phyloP scores from a whole-genome alignment of 2,797 vertebrate species.

The Valencia hispanica region DNA sequence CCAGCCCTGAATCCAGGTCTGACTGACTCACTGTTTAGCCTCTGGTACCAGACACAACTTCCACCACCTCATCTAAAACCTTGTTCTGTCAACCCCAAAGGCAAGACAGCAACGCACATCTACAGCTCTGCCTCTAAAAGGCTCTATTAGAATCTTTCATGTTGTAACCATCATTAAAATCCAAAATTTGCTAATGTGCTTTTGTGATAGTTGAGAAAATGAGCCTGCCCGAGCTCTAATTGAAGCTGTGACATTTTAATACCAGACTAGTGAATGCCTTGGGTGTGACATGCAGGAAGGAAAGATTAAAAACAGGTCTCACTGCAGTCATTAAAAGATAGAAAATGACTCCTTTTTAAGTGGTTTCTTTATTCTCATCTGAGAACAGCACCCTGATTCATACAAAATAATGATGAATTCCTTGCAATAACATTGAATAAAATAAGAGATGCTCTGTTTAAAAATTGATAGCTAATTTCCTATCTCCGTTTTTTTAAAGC shows the following conservation, averaged over 20 bases:
- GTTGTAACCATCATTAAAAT: slow-evolving; percentile 42
- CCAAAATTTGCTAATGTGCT: slow-evolving; percentile 50
- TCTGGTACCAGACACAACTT: slow-evolving; percentile 49
- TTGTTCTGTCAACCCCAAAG: slow-evolving; percentile 25
- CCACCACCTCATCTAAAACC: slow-evolving; percentile 36
- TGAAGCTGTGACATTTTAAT: slow-evolving; percentile 69
- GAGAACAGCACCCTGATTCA: slow-evolving; percentile 5
- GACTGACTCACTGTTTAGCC: slow-evolving; percentile 41
- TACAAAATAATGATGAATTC: slow-evolving; percentile 18
- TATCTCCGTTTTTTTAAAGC: neutral
- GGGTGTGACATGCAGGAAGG: slow-evolving; percentile 32
- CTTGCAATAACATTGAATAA: slow-evolving; percentile 3
- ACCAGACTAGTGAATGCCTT: slow-evolving; percentile 39
- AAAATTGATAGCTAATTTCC: neutral
- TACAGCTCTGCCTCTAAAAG: slow-evolving; percentile 19
- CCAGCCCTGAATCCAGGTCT: slow-evolving; percentile 32
- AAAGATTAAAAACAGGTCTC: slow-evolving; percentile 54
- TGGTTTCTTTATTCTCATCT: slow-evolving; percentile 18
- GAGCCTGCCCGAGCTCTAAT: slow-evolving; percentile 49
- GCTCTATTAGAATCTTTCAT: slow-evolving; percentile 34
- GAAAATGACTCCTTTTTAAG: slow-evolving; percentile 26
- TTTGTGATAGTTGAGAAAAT: slow-evolving; percentile 58
- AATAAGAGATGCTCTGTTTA: neutral
- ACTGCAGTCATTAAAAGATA: slow-evolving; percentile 36
- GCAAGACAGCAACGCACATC: slow-evolving; percentile 15